These are phyloP conservation scores for Creontiades dilutus DNA, from an alignment of 2,888 invertebrate species.

Conservation along the genomic window DNA sequence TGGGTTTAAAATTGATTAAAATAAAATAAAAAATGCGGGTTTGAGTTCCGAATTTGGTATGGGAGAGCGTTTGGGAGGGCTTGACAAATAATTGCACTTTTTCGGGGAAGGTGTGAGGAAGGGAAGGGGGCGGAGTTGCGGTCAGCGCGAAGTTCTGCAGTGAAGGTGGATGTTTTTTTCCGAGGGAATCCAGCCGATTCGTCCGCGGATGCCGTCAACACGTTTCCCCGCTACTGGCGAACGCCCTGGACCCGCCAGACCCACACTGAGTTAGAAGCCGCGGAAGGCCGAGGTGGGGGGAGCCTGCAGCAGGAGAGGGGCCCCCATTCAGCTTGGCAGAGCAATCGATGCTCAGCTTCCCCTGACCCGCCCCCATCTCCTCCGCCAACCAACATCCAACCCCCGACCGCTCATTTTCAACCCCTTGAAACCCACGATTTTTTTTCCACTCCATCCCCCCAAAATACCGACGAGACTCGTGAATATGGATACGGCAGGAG, in stretches of 20 bases:
- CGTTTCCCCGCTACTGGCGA: conserved; percentile 25
- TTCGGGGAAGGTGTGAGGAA: neutral
- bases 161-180: neutral
- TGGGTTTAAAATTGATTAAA: no score
- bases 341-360: conserved; percentile 66
- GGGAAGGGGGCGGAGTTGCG: neutral
- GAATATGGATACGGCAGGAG: neutral
- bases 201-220: neutral
- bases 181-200: conserved; percentile 14
- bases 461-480: neutral
- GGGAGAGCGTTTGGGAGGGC: neutral
- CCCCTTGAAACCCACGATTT: conserved; percentile 39
- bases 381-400: neutral
- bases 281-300: neutral
- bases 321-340: conserved; percentile 66
- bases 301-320: neutral
- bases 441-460: neutral
- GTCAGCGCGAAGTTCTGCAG: conserved; percentile 37
- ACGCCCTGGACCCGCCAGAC: conserved; percentile 48
- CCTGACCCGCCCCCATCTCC: neutral
- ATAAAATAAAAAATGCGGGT: no score
- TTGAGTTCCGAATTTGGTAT: neutral
- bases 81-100: conserved; percentile 9
- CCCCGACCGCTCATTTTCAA: conserved; percentile 1
- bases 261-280: conserved; percentile 23